These are phyloP conservation scores for Hoplodrina ambigua DNA, from an alignment of 2,888 invertebrate species.

Conservation along the genomic window DNA sequence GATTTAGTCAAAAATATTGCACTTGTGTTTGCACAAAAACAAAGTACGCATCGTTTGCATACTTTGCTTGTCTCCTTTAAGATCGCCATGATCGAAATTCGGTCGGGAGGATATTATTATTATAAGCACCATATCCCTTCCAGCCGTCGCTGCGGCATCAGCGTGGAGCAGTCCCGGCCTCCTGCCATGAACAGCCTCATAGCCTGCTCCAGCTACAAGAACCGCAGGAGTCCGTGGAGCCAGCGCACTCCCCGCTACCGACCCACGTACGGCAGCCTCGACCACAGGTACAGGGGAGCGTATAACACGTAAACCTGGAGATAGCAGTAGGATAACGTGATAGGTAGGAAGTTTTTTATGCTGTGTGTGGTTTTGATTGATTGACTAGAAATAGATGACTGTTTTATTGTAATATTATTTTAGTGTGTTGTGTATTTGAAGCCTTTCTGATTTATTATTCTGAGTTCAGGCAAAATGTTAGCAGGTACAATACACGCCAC, in stretches of 20 bases:
- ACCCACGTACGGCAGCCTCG: constrained; percentile 85
- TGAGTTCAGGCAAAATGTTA: too few species aligned
- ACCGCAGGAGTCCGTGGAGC: constrained; percentile 88
- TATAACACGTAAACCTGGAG: constrained; percentile 69
- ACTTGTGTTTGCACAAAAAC: too few species aligned
- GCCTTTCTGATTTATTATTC: neutral
- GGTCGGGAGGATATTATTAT: too few species aligned
- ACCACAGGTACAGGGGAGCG: constrained; percentile 81
- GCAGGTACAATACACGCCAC: too few species aligned
- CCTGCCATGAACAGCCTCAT: constrained; percentile 94
- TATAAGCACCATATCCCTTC: neutral
- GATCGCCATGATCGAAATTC: too few species aligned
- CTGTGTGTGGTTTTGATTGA: constrained; percentile 1
- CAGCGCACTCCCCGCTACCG: constrained; percentile 83
- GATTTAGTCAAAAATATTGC: too few species aligned
- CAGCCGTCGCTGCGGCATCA: constrained; percentile 88
- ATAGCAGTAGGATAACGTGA: constrained; percentile 7
- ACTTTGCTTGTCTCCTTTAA: too few species aligned
- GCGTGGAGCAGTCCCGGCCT: constrained; percentile 92
- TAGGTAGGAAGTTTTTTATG: constrained; percentile 15
- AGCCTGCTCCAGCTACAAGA: constrained; percentile 94
- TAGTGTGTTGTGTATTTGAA: neutral
- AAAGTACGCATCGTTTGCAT: too few species aligned
- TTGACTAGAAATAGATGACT: neutral
- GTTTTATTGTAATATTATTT: neutral